phyloP scores from a whole-genome alignment of 2,888 invertebrate genomes.

The Dolichomitus sp. region DNA sequence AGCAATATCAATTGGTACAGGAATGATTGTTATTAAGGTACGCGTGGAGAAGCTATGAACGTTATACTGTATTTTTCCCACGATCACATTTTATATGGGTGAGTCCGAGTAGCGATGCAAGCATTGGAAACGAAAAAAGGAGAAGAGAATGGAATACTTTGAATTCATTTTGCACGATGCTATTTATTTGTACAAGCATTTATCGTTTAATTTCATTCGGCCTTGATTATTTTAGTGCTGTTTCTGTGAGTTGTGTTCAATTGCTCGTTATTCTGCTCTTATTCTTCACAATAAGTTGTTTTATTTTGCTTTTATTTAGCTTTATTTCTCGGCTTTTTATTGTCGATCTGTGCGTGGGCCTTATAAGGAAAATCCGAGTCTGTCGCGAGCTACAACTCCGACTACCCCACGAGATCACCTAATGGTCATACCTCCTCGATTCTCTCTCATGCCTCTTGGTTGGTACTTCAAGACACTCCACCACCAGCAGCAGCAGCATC shows the following conservation, averaged over 20 bases:
- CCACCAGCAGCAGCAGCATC: slow-evolving; percentile 44
- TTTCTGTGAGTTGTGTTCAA: slow-evolving; percentile 34
- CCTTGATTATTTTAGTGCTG: slow-evolving; percentile 60
- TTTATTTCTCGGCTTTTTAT: slow-evolving; percentile 51
- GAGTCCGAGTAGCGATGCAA: not conserved
- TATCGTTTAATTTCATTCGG: slow-evolving; percentile 49
- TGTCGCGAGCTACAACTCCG: slow-evolving; percentile 53
- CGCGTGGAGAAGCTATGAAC: slow-evolving; percentile 34
- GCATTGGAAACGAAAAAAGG: not conserved
- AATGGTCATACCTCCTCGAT: slow-evolving; percentile 62
- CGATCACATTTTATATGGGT: slow-evolving; percentile 36
- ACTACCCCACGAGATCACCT: slow-evolving; percentile 64
- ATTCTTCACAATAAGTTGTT: slow-evolving; percentile 24
- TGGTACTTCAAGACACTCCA: slow-evolving; percentile 9
- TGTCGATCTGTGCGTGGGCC: slow-evolving; percentile 52
- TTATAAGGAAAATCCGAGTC: slow-evolving; percentile 66
- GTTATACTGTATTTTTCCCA: slow-evolving; percentile 55
- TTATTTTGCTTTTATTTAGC: slow-evolving; percentile 42
- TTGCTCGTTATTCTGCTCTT: slow-evolving; percentile 49
- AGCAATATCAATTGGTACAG: slow-evolving; percentile 57
- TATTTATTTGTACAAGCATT: slow-evolving; percentile 9
- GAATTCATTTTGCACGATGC: slow-evolving; percentile 3
- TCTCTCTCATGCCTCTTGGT: slow-evolving; percentile 51
- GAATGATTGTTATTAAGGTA: slow-evolving; percentile 57
- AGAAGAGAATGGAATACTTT: slow-evolving; percentile 9